Evolutionary conservation across 2,888 invertebrate species (phyloP), one percentile per base, ranked within the genome.

Genomic region (Tipula unca): DNA sequence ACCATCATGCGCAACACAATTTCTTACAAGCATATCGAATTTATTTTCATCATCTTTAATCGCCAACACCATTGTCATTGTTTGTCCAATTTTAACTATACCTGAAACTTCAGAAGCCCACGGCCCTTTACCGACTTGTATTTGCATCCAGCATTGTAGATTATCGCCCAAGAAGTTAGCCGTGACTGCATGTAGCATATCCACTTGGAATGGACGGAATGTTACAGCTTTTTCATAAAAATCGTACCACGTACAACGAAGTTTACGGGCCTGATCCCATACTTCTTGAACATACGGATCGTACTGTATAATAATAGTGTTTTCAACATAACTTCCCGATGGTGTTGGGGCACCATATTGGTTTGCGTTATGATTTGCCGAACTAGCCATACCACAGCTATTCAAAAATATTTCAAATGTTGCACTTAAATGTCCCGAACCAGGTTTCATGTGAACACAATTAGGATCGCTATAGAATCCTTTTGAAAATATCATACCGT

Each of bases 31-130:
- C 97, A 98, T 98, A 89, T 98, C 98, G 90, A 98, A 98, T 92
- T 98, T 98, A 89, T 97, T 97, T 91, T 98, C 98, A 88, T 98
- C 97, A 88, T 98, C 98, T 91, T 98, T 98, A 89, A 98, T 98
- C 29, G 98, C 98, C 86, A 98, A 92, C 13, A 98, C 98, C 98
- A 98, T 98, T 13, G 98, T 98, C 98, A 98, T 98, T 0, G 98
- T 98, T 90, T 98, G 98, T 29, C 98, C 98, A 87, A 98, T 98
- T 92, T 98, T 98, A 10, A 98, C 98, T 89, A 98, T 97, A 86
- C 98, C 98, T 0, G 97, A 97, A 39, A 98, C 98, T 91, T 98
- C 98, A 14, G 97, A 97, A n/a, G 98, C 98, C 98, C 98, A 98
- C 0, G 98, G 98, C 87, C 98, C 98, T 90, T 98, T 98, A 86